Evolutionary conservation across 2,888 invertebrate species (phyloP).

Genomic region (Allacma fusca): DNA sequence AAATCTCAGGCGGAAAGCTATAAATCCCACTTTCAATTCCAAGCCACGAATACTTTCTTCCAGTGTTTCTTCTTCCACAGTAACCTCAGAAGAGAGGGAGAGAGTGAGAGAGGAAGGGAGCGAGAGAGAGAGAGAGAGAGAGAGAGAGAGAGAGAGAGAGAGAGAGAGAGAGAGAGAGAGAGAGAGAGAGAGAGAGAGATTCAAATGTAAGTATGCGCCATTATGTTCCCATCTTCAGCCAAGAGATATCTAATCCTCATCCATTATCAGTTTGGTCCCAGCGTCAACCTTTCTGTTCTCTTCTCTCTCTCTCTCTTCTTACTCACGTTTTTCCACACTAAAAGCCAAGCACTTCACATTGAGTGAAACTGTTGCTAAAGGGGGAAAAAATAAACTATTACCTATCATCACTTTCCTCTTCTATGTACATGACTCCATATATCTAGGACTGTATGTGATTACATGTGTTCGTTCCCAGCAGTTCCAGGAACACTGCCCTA

Average conservation of each 20-base stretch:
- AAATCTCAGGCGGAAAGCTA: conserved; percentile 31
- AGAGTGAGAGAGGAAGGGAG: too few species aligned
- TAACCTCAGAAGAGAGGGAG: conserved; percentile 1
- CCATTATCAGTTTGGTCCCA: conserved; percentile 36
- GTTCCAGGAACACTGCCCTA: too few species aligned
- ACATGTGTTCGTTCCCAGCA: too few species aligned
- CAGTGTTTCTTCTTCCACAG: conserved; percentile 10
- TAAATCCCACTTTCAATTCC: conserved; percentile 38
- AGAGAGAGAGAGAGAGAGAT: conserved; percentile 4
- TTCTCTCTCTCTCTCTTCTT: background rate
- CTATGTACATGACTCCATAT: background rate
- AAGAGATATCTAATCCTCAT: conserved; percentile 35
- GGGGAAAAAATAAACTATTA: background rate
- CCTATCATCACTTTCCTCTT: background rate
- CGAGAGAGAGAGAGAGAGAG: background rate
- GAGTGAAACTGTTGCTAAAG: conserved; percentile 10
- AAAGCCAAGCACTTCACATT: background rate
- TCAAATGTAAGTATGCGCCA: background rate
- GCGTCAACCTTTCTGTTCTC: conserved; percentile 13
- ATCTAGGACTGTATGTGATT: background rate
- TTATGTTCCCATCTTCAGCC: background rate
- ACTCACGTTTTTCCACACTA: background rate
- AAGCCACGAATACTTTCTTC: conserved; percentile 37
- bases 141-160: background rate
- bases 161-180: background rate